These are phyloP conservation scores for Drosophila pandora DNA, from an alignment of 1,140 invertebrate genomes.

Conservation along the genomic window DNA sequence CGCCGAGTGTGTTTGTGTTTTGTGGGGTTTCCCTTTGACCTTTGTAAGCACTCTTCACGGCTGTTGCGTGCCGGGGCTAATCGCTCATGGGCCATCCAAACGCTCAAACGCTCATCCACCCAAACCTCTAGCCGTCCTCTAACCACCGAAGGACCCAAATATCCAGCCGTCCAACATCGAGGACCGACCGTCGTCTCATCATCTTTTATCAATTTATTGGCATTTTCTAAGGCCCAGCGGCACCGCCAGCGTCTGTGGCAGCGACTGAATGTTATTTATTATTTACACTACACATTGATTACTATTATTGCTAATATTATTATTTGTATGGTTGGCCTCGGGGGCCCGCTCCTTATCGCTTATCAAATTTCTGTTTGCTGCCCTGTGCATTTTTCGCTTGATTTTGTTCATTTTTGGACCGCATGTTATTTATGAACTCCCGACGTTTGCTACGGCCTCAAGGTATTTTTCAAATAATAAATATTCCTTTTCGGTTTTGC, in stretches of 20 bases:
- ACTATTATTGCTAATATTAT: conserved; percentile 78
- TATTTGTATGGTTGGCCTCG: conserved; percentile 45
- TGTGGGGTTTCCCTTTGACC: conserved; percentile 58
- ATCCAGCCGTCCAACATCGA: background rate
- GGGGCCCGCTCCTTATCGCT: conserved; percentile 39
- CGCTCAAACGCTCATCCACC: conserved; percentile 32
- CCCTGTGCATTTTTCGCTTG: conserved; percentile 55
- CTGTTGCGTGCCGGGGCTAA: conserved; percentile 61
- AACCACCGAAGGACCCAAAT: background rate
- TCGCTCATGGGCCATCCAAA: conserved; percentile 51
- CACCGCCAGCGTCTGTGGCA: background rate
- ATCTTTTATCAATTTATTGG: conserved; percentile 81
- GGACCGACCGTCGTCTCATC: conserved; percentile 48
- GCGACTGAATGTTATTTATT: conserved; percentile 68
- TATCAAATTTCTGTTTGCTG: conserved; percentile 63
- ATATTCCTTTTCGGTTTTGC: conserved; percentile 65
- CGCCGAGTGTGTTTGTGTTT: conserved; percentile 41
- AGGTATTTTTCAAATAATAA: conserved; percentile 79
- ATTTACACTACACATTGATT: conserved; percentile 80
- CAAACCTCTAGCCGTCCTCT: conserved; percentile 2
- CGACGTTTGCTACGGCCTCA: conserved; percentile 57
- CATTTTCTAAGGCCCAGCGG: conserved; percentile 50
- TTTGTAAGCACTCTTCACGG: conserved; percentile 66
- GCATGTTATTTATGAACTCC: conserved; percentile 76
- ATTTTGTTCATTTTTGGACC: conserved; percentile 63